Evolutionary conservation across 2,888 invertebrate species (phyloP).

Genomic region (Hesperia comma): DNA sequence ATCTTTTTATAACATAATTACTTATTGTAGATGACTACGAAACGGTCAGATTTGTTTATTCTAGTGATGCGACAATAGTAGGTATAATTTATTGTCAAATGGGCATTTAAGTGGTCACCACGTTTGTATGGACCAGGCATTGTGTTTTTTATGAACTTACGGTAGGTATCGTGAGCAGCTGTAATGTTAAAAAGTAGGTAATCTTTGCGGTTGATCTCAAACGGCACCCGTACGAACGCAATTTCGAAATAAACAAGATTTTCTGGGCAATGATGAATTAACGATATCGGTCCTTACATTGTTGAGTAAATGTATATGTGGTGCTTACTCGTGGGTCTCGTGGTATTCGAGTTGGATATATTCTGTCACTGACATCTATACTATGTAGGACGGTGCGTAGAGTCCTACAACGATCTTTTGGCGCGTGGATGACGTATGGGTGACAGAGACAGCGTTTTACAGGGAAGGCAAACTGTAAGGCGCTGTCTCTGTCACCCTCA

Average conservation of each 20-base stretch:
- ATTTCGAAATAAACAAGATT: slow-evolving; percentile 16
- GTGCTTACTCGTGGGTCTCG: slow-evolving; percentile 66
- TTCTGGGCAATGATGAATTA: slow-evolving; percentile 1
- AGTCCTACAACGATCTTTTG: no score
- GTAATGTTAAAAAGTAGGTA: slow-evolving; percentile 8
- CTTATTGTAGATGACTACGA: no score
- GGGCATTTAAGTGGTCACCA: slow-evolving; percentile 3
- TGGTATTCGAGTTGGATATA: slow-evolving; percentile 54
- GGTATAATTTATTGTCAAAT: neutral
- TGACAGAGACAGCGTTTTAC: no score
- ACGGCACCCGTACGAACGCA: slow-evolving; percentile 4
- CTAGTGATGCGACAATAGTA: no score
- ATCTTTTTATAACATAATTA: no score
- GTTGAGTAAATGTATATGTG: slow-evolving; percentile 52
- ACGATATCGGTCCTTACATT: slow-evolving; percentile 43
- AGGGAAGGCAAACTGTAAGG: no score
- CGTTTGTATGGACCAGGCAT: neutral
- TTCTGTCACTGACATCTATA: slow-evolving; percentile 50
- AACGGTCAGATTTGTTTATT: no score
- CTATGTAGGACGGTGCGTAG: no score
- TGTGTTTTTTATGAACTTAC: neutral
- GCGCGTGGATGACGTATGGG: no score
- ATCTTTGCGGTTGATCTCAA: slow-evolving; percentile 27
- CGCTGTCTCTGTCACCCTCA: no score
- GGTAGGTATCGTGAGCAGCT: neutral